Conservation (phyloP, 2,888 invertebrate genomes). For the Cheilosia soror region DNA sequence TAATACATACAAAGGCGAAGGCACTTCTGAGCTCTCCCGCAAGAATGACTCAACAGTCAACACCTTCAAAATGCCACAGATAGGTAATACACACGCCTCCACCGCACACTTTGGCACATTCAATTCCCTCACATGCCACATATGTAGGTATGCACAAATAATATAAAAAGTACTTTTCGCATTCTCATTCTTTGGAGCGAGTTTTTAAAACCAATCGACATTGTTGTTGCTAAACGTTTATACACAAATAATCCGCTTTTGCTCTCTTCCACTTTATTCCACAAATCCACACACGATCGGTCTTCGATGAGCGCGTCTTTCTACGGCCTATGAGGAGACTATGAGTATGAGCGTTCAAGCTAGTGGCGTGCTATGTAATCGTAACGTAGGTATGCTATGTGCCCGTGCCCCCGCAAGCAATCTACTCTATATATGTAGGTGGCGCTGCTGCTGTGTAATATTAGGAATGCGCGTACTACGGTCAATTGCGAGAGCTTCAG, state of each 20-base stretch:
- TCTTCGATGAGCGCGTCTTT: conserved; percentile 48
- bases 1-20: not conserved
- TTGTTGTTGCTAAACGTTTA: conserved; percentile 34
- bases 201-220: conserved; percentile 34
- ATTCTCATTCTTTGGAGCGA: conserved; percentile 57
- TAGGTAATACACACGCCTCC: conserved; percentile 1
- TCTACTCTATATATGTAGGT: conserved; percentile 52
- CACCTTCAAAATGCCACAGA: conserved; percentile 26
- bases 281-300: conserved; percentile 31
- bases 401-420: conserved; percentile 6
- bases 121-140: conserved; percentile 3
- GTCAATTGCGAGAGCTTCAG: conserved; percentile 63
- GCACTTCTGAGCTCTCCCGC: not conserved
- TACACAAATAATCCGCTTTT: conserved; percentile 58
- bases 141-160: conserved; percentile 6
- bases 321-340: not conserved
- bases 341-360: conserved; percentile 1
- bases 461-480: conserved; percentile 65
- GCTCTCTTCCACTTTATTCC: conserved; percentile 51
- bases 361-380: not conserved
- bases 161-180: conserved; percentile 25
- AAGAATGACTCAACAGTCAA: conserved; percentile 27
- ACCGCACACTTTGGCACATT: conserved; percentile 37
- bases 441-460: conserved; percentile 66
- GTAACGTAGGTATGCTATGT: not conserved